Evolutionary conservation across 2,113 vertebrate species (phyloP), one percentile per base, ranked within the genome.

Genomic region (Narcine bancroftii): DNA sequence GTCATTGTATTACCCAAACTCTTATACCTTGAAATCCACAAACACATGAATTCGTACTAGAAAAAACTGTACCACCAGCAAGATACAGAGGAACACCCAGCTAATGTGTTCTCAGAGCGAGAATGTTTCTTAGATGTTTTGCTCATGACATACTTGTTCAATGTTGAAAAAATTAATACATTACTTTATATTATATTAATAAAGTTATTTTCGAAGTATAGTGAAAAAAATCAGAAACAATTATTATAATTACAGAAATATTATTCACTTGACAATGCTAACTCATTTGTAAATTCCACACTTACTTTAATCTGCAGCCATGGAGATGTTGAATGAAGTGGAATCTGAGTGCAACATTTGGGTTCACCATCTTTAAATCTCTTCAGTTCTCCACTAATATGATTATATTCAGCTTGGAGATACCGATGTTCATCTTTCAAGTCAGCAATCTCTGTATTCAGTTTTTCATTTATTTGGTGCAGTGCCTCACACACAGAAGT

Each of bases 401-500:
- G 36, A 69, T 91, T 91, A 71, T 91, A 91, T 91, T 91, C 89
- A 29, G 63, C 89, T 42, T 91, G 66, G 15, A 91, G 89, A 91
- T 71, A 91, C 24, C 89, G 21, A 47, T 69, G 89, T 45, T 91
- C 89, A 91, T 91, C 89, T 91, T 91, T 91, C 39, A 91, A 47
- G 24, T 42, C 63, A 71, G 89, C 63, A 91, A 91, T 91, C 29
- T 91, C 63, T 29, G 65, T 69, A 45, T 91, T 91, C 65, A 91
- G 89, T n/a, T 91, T 91, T 33, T 91, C 89, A 91, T 91, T 91
- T 45, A 91, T 91, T 71, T 91, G 89, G 1, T 69, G 89, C 65
- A 91, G 36, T 91, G 89, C 89, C 63, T 91, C 89, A 91, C 89
- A 91, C 39, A 91, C 89, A 33, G 89, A 47, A 42, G 89, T 91